These are phyloP conservation scores for Oryzias sinensis DNA, from an alignment of 2,797 vertebrate genomes.

Conservation along the genomic window DNA sequence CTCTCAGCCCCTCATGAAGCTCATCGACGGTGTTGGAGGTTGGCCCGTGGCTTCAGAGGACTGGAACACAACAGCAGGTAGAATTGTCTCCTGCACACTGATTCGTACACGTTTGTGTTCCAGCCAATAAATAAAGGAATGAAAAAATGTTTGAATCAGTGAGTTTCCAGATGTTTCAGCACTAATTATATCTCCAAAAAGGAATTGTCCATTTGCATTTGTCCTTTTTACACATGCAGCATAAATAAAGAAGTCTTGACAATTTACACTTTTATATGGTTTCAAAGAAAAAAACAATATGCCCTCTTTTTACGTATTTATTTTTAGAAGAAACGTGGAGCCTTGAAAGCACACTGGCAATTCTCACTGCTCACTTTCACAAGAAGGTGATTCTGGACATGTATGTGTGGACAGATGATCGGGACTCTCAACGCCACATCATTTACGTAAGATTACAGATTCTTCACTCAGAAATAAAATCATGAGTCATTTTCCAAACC, in stretches of 20 bases:
- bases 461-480: background rate
- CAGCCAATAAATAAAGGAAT: too few relatives aligned
- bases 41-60: slow-evolving; percentile 90
- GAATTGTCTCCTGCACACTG: slow-evolving; percentile 5
- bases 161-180: too few relatives aligned
- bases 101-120: background rate
- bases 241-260: too few relatives aligned
- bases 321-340: slow-evolving; percentile 83
- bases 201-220: too few relatives aligned
- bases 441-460: slow-evolving; percentile 83
- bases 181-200: too few relatives aligned
- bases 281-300: too few relatives aligned
- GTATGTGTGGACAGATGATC: slow-evolving; percentile 93
- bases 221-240: too few relatives aligned
- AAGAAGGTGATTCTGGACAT: slow-evolving; percentile 89
- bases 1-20: slow-evolving; percentile 86
- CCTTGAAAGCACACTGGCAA: slow-evolving; percentile 86
- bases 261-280: too few relatives aligned
- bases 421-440: slow-evolving; percentile 88
- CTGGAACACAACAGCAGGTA: slow-evolving; percentile 87
- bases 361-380: slow-evolving; percentile 86
- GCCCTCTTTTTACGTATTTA: slow-evolving; percentile 14
- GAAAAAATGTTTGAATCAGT: too few relatives aligned
- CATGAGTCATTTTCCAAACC: background rate
- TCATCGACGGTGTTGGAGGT: slow-evolving; percentile 83